Conservation (phyloP, 2,888 invertebrate genomes). For the Xanthorhoe designata region DNA sequence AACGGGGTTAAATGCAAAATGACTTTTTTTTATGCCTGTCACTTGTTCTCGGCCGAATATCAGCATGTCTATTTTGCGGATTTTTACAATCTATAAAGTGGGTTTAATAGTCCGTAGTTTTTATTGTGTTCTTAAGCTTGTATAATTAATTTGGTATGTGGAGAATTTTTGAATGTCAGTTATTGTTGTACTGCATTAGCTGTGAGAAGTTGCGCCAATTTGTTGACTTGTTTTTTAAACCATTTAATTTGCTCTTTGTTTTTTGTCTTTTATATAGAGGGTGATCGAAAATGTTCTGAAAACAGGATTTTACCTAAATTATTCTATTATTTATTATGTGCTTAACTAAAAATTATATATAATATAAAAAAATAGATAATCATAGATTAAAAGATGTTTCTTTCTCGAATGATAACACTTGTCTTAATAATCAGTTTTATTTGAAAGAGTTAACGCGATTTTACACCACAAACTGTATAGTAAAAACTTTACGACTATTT, state of each 20-base stretch:
- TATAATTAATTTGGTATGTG: slow-evolving; percentile 37
- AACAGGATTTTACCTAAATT: background rate
- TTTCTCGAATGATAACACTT: slow-evolving; percentile 5
- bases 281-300: background rate
- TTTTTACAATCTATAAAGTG: slow-evolving; percentile 62
- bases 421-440: slow-evolving; percentile 10
- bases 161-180: slow-evolving; percentile 35
- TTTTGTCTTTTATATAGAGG: background rate
- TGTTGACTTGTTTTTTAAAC: background rate
- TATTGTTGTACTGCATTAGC: slow-evolving; percentile 24
- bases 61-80: slow-evolving; percentile 55
- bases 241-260: background rate
- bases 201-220: slow-evolving; percentile 1
- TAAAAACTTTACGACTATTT: slow-evolving; percentile 41
- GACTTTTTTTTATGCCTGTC: slow-evolving; percentile 51
- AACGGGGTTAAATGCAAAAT: slow-evolving; percentile 64
- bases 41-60: slow-evolving; percentile 29
- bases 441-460: slow-evolving; percentile 5
- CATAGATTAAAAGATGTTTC: background rate
- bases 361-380: background rate
- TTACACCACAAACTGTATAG: slow-evolving; percentile 15
- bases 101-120: slow-evolving; percentile 51
- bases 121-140: slow-evolving; percentile 43
- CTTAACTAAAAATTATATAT: background rate
- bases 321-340: too few species aligned